A percentile compares a stretch with the other conserved stretches of the same genome.
These are phyloP conservation scores for Ptychobarbus kaznakovi DNA, from an alignment of 2,797 vertebrate species.

Conservation along the genomic window DNA sequence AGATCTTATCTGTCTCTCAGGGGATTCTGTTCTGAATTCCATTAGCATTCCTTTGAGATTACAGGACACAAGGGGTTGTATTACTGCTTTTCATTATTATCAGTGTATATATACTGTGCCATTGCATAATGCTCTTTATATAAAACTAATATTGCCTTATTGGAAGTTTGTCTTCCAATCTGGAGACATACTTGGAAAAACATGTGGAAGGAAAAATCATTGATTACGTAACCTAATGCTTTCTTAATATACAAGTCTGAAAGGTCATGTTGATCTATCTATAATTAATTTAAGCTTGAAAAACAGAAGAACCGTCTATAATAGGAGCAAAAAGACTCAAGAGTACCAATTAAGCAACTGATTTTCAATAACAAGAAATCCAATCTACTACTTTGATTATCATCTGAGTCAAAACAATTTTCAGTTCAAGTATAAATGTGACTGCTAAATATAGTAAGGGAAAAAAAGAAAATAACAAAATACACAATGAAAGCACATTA, in stretches of 20 bases:
- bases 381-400: not conserved
- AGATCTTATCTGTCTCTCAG: slow-evolving; percentile 11
- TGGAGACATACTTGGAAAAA: not conserved
- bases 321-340: not conserved
- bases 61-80: slow-evolving; percentile 1
- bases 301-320: not conserved
- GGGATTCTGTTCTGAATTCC: slow-evolving; percentile 12
- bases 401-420: not conserved
- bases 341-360: not conserved
- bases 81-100: slow-evolving; percentile 6
- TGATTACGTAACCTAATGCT: not conserved
- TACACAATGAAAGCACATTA: not conserved
- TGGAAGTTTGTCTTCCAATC: not conserved
- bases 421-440: not conserved
- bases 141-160: not conserved
- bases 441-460: not conserved
- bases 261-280: not conserved
- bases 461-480: not conserved
- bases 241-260: not conserved
- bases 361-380: not conserved
- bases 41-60: slow-evolving; percentile 37
- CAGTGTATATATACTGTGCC: not conserved
- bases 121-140: not conserved
- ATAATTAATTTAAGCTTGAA: not conserved
- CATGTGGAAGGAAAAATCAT: not conserved